A percentile compares a stretch with the other conserved stretches of the same genome.
phyloP scores from a whole-genome alignment of 1,140 invertebrate species.

The Eumeta japonica region DNA sequence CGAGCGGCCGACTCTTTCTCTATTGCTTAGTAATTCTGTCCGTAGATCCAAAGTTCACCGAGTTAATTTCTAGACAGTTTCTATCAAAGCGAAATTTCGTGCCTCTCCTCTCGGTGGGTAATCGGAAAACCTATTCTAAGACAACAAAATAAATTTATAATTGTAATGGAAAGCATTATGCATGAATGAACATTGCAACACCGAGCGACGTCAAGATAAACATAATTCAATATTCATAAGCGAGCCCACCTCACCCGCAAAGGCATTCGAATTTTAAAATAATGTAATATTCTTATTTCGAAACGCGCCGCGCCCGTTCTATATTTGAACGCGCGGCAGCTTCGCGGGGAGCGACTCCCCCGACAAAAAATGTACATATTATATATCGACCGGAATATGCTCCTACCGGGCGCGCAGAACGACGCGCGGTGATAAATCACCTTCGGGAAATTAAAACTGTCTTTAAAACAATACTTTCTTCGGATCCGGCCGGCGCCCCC shows the following conservation, averaged over 20 bases:
- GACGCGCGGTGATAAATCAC: conserved; percentile 46
- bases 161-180: too few relatives aligned
- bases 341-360: conserved; percentile 28
- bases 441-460: conserved; percentile 56
- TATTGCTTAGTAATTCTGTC: too few relatives aligned
- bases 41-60: too few relatives aligned
- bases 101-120: too few relatives aligned
- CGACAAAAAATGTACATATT: conserved; percentile 21
- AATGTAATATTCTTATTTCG: conserved; percentile 34
- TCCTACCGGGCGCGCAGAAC: conserved; percentile 25
- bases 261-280: conserved; percentile 42
- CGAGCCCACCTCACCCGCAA: conserved; percentile 40
- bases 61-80: too few relatives aligned
- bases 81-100: too few relatives aligned
- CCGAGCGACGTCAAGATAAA: too few relatives aligned
- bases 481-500: conserved; percentile 23
- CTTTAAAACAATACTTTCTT: conserved; percentile 54
- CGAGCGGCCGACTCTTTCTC: too few relatives aligned
- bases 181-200: too few relatives aligned
- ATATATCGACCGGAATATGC: conserved; percentile 34
- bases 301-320: conserved; percentile 35
- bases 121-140: too few relatives aligned
- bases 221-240: conserved; percentile 3
- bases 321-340: conserved; percentile 50
- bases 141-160: too few relatives aligned